Conservation (phyloP, 2,113 vertebrate species). For the Ranitomeya variabilis region DNA sequence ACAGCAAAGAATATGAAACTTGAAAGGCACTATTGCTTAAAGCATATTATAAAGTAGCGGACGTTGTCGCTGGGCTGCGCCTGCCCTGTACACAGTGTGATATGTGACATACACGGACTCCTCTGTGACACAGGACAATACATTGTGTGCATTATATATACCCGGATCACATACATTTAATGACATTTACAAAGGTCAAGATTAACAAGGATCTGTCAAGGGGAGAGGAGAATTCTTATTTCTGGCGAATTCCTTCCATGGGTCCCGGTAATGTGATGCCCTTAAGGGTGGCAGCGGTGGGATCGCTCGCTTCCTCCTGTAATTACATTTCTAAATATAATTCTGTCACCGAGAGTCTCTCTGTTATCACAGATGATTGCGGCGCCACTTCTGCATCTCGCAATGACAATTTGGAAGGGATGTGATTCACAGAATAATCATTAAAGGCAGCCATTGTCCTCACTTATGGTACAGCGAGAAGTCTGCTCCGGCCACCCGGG, state of each 20-base stretch:
- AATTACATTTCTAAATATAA: slow-evolving; percentile 50
- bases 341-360: background rate
- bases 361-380: background rate
- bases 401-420: slow-evolving; percentile 11
- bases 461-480: background rate
- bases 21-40: too few relatives aligned
- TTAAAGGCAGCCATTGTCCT: background rate
- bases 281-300: slow-evolving; percentile 11
- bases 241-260: background rate
- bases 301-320: slow-evolving; percentile 22
- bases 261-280: slow-evolving; percentile 32
- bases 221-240: background rate
- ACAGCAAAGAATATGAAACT: too few relatives aligned
- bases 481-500: background rate
- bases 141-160: background rate
- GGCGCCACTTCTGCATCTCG: background rate
- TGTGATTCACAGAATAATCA: background rate
- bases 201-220: slow-evolving; percentile 12
- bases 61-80: too few relatives aligned
- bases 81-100: too few relatives aligned
- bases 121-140: background rate
- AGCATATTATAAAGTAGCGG: too few relatives aligned
- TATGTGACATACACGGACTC: too few relatives aligned
- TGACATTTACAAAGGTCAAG: slow-evolving; percentile 53
- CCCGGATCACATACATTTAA: slow-evolving; percentile 3